Conservation (phyloP, 2,797 vertebrate genomes). For the Acanthis flammea region DNA sequence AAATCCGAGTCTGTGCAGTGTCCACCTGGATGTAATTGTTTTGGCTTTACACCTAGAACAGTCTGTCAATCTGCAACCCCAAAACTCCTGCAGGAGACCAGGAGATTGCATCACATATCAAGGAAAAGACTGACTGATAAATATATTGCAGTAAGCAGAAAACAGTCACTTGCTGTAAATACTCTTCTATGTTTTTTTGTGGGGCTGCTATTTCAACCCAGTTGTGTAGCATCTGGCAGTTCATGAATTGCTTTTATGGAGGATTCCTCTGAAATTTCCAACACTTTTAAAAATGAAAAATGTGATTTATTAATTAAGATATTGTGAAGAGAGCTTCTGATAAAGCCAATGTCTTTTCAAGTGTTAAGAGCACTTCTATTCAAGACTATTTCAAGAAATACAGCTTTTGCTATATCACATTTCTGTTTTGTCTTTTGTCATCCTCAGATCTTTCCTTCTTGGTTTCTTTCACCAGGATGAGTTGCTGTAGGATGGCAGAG, state of each 20-base stretch:
- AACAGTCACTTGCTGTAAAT: neutral
- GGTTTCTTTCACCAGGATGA: neutral
- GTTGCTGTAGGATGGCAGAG: neutral
- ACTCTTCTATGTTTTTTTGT: neutral
- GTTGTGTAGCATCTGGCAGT: neutral
- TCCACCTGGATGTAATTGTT: slow-evolving; percentile 19
- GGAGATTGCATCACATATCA: neutral
- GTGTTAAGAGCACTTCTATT: neutral
- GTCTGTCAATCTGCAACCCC: neutral
- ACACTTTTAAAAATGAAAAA: neutral
- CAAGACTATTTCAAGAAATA: neutral
- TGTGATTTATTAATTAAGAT: neutral
- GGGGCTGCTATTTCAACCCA: neutral
- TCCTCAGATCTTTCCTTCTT: neutral
- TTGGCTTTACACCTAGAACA: slow-evolving; percentile 10
- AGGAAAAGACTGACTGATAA: neutral
- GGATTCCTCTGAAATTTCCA: neutral
- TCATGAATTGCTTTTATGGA: neutral
- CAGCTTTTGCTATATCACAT: neutral
- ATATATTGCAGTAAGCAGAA: neutral
- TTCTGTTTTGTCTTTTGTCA: neutral
- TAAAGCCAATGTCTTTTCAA: neutral
- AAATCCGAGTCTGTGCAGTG: neutral
- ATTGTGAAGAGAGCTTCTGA: neutral
- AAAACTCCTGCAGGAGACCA: neutral